Percentiles rank a stretch among this genome's conserved stretches.
Conservation (phyloP, 1,140 invertebrate species). For the Ectropis grisescens region DNA sequence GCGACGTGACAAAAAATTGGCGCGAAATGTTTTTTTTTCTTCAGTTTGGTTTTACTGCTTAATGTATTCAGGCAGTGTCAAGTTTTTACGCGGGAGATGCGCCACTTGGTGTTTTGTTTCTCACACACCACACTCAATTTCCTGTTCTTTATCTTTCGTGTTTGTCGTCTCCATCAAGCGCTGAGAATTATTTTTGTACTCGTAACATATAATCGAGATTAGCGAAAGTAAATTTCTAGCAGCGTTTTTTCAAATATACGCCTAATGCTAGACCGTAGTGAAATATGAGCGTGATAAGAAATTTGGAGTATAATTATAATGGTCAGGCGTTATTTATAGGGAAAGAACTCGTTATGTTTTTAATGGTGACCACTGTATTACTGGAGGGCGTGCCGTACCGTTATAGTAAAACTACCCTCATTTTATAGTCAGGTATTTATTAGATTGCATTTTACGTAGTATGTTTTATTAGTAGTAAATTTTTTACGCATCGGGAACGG, state of each 20-base stretch:
- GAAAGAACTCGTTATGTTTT: slow-evolving; percentile 40
- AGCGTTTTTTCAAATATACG: slow-evolving; percentile 27
- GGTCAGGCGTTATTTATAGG: slow-evolving; percentile 45
- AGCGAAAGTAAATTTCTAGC: slow-evolving; percentile 40
- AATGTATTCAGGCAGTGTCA: no score
- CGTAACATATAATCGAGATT: slow-evolving; percentile 54
- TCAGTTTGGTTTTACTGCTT: slow-evolving; percentile 1
- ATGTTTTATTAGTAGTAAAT: no score
- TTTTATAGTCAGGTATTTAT: no score
- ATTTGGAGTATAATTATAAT: slow-evolving; percentile 60
- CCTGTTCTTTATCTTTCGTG: slow-evolving; percentile 32
- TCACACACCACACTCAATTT: slow-evolving; percentile 42
- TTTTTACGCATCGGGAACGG: no score
- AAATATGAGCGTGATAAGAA: slow-evolving; percentile 58
- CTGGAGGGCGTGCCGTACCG: slow-evolving; percentile 20
- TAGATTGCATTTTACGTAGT: no score
- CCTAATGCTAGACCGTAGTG: slow-evolving; percentile 46
- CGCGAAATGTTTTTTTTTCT: slow-evolving; percentile 12
- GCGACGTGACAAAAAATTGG: slow-evolving; percentile 36
- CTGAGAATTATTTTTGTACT: slow-evolving; percentile 43
- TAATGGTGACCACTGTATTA: slow-evolving; percentile 63
- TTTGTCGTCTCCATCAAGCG: no score
- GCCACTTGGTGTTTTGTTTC: slow-evolving; percentile 10
- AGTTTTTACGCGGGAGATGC: no score
- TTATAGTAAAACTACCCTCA: no score